Percentiles rank a stretch among this genome's conserved stretches.
Conservation (phyloP, 2,888 invertebrate genomes). For the Nemurella pictetii region DNA sequence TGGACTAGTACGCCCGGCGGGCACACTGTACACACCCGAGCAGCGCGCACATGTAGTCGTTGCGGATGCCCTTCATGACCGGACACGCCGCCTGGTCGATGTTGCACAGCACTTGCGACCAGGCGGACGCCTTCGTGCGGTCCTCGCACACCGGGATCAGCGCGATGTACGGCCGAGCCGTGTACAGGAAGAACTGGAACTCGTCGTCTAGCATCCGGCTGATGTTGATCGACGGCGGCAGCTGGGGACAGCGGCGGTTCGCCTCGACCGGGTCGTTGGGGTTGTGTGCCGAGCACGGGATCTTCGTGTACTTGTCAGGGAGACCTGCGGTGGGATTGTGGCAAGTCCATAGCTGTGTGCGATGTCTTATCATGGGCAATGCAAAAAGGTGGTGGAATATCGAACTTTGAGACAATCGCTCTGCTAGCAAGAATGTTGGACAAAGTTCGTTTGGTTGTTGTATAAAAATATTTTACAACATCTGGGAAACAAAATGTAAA, state of each 20-base stretch:
- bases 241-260: not conserved
- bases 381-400: too few relatives aligned
- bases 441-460: too few relatives aligned
- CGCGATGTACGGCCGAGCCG: conserved; percentile 55
- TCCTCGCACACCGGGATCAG: conserved; percentile 52
- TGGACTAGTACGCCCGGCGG: too few relatives aligned
- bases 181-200: conserved; percentile 55
- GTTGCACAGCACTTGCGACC: conserved; percentile 58
- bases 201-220: conserved; percentile 30
- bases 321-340: not conserved
- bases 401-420: too few relatives aligned
- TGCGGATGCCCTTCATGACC: conserved; percentile 57
- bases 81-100: conserved; percentile 53
- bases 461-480: too few relatives aligned
- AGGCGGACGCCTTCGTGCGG: conserved; percentile 54
- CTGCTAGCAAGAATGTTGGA: too few relatives aligned
- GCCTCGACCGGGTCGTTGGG: conserved; percentile 9
- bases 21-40: conserved; percentile 53
- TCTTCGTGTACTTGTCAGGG: not conserved
- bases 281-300: conserved; percentile 30
- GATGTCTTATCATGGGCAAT: too few relatives aligned
- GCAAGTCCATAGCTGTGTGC: too few relatives aligned
- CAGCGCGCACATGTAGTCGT: conserved; percentile 60
- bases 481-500: too few relatives aligned
- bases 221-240: not conserved